Evolutionary conservation across 2,797 vertebrate species (phyloP), one percentile per base, ranked within the genome.

Genomic region (Falco novaeseelandiae): DNA sequence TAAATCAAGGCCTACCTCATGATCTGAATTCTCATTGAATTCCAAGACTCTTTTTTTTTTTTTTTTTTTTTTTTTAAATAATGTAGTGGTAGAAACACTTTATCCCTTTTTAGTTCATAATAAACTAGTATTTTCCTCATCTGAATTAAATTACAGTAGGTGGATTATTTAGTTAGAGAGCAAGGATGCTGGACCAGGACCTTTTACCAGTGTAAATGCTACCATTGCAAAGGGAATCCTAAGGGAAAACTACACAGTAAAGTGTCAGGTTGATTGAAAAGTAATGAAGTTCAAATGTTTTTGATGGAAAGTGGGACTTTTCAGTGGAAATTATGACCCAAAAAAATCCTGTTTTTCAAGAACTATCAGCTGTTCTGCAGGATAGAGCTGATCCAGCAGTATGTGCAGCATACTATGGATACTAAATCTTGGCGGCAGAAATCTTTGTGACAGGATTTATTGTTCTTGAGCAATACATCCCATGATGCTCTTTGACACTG

Each of bases 391-490:
- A 92, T 93, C 78, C 81, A 96, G 46, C 49, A 71, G 44, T 48
- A 54, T 38, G 59, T 46, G 40, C 48, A 81, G 62, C 51, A 67
- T 30, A 52, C 30, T 72, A 17, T 48, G 84, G 83, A 80, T 85
- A 87, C 81, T 83, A 94, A 94, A 95, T 88, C 78, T 90, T 88
- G 78, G 87, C 2, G 0, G 54, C 82, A 93, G 76, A 80, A 94
- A 81, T 92, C 61, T 78, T 93, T 89, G 40, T 86, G 84, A 83
- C 83, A 91, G 67, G 82, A 93, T 96, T 94, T 95, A 94, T 92
- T 95, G 84, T 93, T 89, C 84, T 92, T 91, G 84, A 94, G 84
- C 69, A 93, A 93, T 89, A 67, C 49, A 96, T 89, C 89, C 87
- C 92, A 87, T 0, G 1, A 85, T 93, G 72, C 59, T 96, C 78